A percentile compares a stretch with the other conserved stretches of the same genome.
These are phyloP conservation scores for Ctenodactylus gundi DNA, from an alignment of 2,113 vertebrate species.

Conservation along the genomic window DNA sequence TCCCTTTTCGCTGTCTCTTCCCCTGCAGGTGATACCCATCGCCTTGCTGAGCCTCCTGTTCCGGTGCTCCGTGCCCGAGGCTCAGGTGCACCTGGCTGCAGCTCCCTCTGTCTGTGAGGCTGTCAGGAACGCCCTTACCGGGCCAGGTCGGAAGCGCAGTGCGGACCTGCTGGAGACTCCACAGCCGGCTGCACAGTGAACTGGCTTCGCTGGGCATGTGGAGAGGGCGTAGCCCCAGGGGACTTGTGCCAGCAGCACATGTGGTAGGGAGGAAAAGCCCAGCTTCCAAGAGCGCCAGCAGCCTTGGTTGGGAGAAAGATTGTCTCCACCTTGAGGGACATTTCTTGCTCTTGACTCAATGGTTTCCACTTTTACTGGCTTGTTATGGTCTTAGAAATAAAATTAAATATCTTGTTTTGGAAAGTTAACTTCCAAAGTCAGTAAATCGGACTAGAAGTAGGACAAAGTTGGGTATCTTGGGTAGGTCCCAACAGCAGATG, in stretches of 20 bases:
- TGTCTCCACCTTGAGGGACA: not conserved
- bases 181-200: not conserved
- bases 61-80: conserved; percentile 78
- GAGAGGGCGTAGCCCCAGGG: not conserved
- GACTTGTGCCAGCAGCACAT: not conserved
- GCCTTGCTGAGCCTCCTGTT: conserved; percentile 83
- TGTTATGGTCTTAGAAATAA: conserved; percentile 53
- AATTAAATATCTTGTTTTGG: not conserved
- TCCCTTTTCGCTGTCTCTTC: not conserved
- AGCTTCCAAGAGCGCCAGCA: not conserved
- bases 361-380: not conserved
- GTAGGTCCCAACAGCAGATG: not conserved
- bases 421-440: not conserved
- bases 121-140: conserved; percentile 62
- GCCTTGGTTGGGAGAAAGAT: not conserved
- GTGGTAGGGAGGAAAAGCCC: not conserved
- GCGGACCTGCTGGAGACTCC: not conserved
- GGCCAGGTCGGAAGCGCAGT: conserved; percentile 34
- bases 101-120: conserved; percentile 81
- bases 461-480: not conserved
- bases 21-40: conserved; percentile 83
- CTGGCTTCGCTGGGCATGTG: not conserved
- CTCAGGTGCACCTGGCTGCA: conserved; percentile 74
- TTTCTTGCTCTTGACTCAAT: not conserved
- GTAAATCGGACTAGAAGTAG: not conserved